Evolutionary conservation across 2,888 invertebrate species (phyloP), one percentile per base, ranked within the genome.

Genomic region (Troides aeacus): DNA sequence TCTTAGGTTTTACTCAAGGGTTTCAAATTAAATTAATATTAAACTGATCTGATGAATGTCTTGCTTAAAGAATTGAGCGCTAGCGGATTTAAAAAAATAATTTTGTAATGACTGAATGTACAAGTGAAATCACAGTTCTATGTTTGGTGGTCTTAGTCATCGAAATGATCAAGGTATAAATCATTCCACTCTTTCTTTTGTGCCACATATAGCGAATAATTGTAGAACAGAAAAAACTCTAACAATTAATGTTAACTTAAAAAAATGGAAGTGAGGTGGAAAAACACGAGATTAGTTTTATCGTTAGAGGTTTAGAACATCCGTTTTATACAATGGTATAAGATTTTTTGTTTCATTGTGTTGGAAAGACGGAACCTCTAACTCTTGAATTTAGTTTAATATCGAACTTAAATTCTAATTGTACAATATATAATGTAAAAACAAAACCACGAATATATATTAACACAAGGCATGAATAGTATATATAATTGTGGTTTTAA

Each of bases 121-220:
- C 21, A 65, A 53, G 59, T 70, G 70, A 70, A 70, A 70, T 70
- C 70, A 66, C 62, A 62, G 66, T 63, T 70, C 66, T 66, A 70
- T 70, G 62, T 66, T 70, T 70, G 53, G 66, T 23, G 30, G 36
- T 62, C 59, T 70, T 70, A 70, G 58, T 70, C 70, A 70, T 53
- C 50, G 50, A 24, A 21, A 59, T 69, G 62, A 62, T 69, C 42
- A 56, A 62, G n/a, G 64, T 62, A 30, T 58, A 50, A 62, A 58
- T 62, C n/a, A 57, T 70, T 36, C 36, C 56, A 62, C 50, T n/a
- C 62, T 65, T 70, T 70, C 66, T 70, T 66, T 66, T 56, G 62
- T 46, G 36, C 53, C 5, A 66, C 61, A 62, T 36, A 61, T 50
- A 57, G 2, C 21, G 10, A 21, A 57, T 57, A 57, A 57, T 10